phyloP scores from a whole-genome alignment of 2,888 invertebrate species.

The Stictocephala bisonia region DNA sequence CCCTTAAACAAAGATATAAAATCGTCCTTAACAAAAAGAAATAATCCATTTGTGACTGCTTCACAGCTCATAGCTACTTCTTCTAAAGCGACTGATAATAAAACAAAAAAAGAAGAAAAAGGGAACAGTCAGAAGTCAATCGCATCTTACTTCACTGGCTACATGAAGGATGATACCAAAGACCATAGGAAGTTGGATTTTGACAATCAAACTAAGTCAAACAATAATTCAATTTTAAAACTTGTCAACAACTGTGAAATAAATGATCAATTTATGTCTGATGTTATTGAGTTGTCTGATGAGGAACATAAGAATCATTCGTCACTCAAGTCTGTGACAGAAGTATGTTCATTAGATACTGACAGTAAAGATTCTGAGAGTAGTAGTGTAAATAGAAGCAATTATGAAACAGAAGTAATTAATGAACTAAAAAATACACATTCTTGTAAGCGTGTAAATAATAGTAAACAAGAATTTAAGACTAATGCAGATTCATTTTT shows the following conservation, averaged over 20 bases:
- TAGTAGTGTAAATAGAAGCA: constrained; percentile 42
- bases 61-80: constrained; percentile 50
- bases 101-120: constrained; percentile 18
- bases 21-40: constrained; percentile 5
- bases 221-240: no score
- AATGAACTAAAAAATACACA: constrained; percentile 10
- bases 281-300: no score
- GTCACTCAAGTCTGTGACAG: no score
- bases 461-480: neutral
- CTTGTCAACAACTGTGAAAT: no score
- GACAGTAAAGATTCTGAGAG: neutral
- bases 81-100: constrained; percentile 61
- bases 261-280: no score
- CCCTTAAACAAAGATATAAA: constrained; percentile 1
- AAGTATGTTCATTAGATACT: constrained; percentile 27
- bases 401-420: constrained; percentile 41
- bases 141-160: constrained; percentile 66
- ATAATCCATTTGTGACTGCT: constrained; percentile 48
- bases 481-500: neutral
- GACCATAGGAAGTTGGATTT: no score
- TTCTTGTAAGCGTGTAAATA: neutral
- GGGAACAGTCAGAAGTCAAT: constrained; percentile 56
- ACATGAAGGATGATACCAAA: no score
- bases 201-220: no score
- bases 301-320: no score